Evolutionary conservation across 2,888 invertebrate genomes (phyloP).

Genomic region (Sinotaia quadrata): DNA sequence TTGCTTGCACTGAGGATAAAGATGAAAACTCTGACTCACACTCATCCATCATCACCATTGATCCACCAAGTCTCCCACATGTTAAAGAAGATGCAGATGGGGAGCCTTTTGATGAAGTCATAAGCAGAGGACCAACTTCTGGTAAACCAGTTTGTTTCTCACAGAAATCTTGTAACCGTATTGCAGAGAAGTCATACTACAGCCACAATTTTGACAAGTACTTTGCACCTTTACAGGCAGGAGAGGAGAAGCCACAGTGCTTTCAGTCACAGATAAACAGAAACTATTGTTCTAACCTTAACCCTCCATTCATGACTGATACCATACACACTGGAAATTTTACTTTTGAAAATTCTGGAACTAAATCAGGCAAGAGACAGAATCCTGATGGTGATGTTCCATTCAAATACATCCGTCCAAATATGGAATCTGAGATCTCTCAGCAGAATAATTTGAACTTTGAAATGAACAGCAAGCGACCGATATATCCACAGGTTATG

Average conservation of each 20-base stretch:
- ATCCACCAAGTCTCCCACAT: constrained; percentile 16
- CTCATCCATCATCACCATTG: constrained; percentile 23
- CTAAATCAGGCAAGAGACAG: constrained; percentile 5
- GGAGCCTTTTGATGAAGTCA: constrained; percentile 1
- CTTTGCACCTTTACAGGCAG: neutral
- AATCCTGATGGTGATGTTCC: constrained; percentile 24
- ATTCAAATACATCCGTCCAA: constrained; percentile 24
- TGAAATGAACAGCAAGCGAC: neutral
- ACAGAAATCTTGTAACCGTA: constrained; percentile 14
- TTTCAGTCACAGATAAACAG: neutral
- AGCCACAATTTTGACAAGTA: constrained; percentile 15
- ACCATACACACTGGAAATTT: no score
- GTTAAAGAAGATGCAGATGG: constrained; percentile 21
- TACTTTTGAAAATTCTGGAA: neutral
- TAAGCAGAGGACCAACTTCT: constrained; percentile 21
- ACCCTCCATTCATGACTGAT: neutral
- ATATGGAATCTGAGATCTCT: neutral
- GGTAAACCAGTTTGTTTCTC: constrained; percentile 21
- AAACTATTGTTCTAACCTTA: neutral
- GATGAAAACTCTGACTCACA: constrained; percentile 6
- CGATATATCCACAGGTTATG: constrained; percentile 3
- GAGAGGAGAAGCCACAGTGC: no score
- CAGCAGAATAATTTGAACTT: neutral
- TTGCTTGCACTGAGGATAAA: neutral
- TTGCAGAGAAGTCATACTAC: constrained; percentile 21